Conservation (phyloP, 1,140 invertebrate genomes). For the Drosophila willistoni region DNA sequence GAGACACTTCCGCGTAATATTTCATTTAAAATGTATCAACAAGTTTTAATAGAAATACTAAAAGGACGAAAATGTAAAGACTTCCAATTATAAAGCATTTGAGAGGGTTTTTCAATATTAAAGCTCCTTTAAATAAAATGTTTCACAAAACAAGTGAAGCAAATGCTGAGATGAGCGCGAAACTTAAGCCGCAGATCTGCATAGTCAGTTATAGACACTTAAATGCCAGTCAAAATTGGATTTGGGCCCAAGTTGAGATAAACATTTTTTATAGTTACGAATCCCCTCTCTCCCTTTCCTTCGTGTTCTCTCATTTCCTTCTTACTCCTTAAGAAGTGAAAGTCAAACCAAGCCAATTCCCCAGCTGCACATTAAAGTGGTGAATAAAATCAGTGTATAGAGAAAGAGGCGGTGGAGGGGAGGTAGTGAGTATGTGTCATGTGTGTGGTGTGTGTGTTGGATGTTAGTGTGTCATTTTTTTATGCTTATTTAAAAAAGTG, state of each 20-base stretch:
- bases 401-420: neutral
- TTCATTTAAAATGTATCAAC: too few species aligned
- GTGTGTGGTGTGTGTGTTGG: neutral
- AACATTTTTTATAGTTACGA: slow-evolving; percentile 15
- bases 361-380: slow-evolving; percentile 71
- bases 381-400: slow-evolving; percentile 1
- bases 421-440: neutral
- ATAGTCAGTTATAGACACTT: slow-evolving; percentile 64
- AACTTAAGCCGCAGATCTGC: slow-evolving; percentile 35
- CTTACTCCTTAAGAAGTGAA: slow-evolving; percentile 49
- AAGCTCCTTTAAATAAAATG: too few species aligned
- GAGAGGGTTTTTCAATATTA: too few species aligned
- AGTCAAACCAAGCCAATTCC: slow-evolving; percentile 55
- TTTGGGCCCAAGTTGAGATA: slow-evolving; percentile 61
- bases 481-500: slow-evolving; percentile 81
- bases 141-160: slow-evolving; percentile 18
- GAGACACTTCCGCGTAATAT: too few species aligned
- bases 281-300: neutral
- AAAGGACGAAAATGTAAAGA: too few species aligned
- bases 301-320: neutral
- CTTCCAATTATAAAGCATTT: too few species aligned
- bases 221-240: slow-evolving; percentile 77
- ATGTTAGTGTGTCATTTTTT: slow-evolving; percentile 45
- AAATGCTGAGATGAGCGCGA: slow-evolving; percentile 34
- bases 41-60: too few species aligned